Evolutionary conservation across 2,888 invertebrate genomes (phyloP).

Genomic region (Nomada fabriciana): DNA sequence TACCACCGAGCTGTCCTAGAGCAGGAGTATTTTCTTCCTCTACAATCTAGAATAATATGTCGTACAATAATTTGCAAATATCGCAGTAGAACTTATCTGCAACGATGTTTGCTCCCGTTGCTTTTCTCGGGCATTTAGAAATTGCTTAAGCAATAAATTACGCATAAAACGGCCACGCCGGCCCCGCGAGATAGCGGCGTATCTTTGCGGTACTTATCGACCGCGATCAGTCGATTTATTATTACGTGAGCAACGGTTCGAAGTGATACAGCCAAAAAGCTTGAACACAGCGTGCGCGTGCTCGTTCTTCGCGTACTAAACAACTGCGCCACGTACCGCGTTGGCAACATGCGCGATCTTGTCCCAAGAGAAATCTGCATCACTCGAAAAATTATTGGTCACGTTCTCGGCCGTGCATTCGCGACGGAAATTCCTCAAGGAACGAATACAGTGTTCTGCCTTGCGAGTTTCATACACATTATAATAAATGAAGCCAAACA

Average conservation of each 20-base stretch:
- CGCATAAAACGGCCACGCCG: conserved; percentile 75
- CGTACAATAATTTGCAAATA: background rate
- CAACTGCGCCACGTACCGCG: conserved; percentile 64
- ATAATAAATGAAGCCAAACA: too few species aligned
- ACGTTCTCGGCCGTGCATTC: conserved; percentile 5
- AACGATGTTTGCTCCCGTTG: background rate
- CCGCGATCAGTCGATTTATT: conserved; percentile 81
- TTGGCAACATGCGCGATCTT: conserved; percentile 59
- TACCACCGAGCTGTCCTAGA: background rate
- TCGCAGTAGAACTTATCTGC: conserved; percentile 26
- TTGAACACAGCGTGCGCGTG: conserved; percentile 61
- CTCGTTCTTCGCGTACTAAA: conserved; percentile 63
- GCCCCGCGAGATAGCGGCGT: conserved; percentile 74
- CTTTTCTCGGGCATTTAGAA: conserved; percentile 73
- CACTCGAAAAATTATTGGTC: conserved; percentile 62
- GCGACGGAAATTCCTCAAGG: conserved; percentile 27
- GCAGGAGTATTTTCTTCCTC: background rate
- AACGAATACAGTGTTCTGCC: background rate
- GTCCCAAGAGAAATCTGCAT: conserved; percentile 58
- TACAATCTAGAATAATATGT: background rate
- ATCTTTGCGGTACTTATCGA: conserved; percentile 82
- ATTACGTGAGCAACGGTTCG: conserved; percentile 67
- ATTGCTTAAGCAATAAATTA: conserved; percentile 79
- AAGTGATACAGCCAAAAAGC: conserved; percentile 70
- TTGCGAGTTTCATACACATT: too few species aligned